Evolutionary conservation across 2,888 invertebrate species (phyloP), one percentile per base, ranked within the genome.

Genomic region (Metacarcinus magister): DNA sequence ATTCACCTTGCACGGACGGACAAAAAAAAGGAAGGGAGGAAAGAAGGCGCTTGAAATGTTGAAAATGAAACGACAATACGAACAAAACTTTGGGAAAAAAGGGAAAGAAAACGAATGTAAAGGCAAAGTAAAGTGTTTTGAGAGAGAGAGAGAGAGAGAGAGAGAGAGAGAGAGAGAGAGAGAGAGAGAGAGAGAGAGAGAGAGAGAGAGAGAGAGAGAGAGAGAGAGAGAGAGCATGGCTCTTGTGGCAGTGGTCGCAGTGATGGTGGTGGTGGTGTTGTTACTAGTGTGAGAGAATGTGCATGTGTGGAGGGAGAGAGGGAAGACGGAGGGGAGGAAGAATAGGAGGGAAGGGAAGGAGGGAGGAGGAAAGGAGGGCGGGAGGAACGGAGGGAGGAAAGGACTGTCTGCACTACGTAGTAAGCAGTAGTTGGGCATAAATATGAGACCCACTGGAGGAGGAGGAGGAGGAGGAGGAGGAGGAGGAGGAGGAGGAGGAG

Each of bases 401-500:
- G 54, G 89, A 28, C 16, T 23, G 39, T 19, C n/a, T 8, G 60
- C 4, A 23, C 28, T 23, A 39, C 32, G 90, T 32, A 95, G 60
- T 44, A 16, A 54, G 54, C 19, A 60, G 32, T 54, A 44, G 60
- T 0, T 13, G 43, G 54, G 60, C 19, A 75, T 10, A 87, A 54
- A 48, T 23, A 89, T 87, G 48, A 48, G 46, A 82, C 39, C 82
- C 13, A 23, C n/a, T 8, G 75, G 28, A 28, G 75, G 67, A 67
- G 48, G 48, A 48, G 93, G 54, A 60, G 93, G 54, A 93, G 28
- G 60, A 93, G 93, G 60, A 54, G 93, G 54, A 60, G 60, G 60
- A 93, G 93, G 60, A 60, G 93, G 60, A 93, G 32, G 60, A 93
- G 93, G 60, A 54, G 93, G 54, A 60, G 60, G 60, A 60, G 39